Conservation (phyloP, 2,113 vertebrate genomes). For the Macrotis lagotis region DNA sequence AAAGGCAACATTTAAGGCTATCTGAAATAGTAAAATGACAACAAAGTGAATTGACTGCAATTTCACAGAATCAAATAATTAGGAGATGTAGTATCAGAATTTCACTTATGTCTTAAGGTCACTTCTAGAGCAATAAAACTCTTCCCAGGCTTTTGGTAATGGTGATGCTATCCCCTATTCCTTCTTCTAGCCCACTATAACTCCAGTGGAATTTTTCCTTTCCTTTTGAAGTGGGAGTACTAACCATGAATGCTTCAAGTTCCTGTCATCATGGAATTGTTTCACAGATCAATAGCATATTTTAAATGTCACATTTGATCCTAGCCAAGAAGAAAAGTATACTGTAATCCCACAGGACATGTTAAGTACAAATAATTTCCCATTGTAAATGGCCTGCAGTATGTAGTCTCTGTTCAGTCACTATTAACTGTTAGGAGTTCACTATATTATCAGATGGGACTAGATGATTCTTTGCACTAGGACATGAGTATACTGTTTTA, state of each 20-base stretch:
- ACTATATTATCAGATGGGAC: neutral
- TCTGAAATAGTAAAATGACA: neutral
- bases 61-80: neutral
- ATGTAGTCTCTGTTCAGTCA: neutral
- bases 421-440: neutral
- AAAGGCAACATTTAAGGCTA: neutral
- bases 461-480: neutral
- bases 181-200: neutral
- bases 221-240: neutral
- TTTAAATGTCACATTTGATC: neutral
- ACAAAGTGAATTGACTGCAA: neutral
- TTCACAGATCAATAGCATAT: neutral
- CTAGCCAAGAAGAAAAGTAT: neutral
- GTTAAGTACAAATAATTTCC: neutral
- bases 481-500: neutral
- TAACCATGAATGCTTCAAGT: neutral
- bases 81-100: neutral
- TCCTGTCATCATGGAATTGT: neutral
- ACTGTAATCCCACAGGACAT: neutral
- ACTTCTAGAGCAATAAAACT: neutral
- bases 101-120: neutral
- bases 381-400: neutral
- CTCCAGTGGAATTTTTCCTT: neutral
- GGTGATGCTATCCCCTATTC: neutral
- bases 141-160: neutral